These are phyloP conservation scores for Papilio machaon DNA, from an alignment of 1,140 invertebrate species.

Conservation along the genomic window DNA sequence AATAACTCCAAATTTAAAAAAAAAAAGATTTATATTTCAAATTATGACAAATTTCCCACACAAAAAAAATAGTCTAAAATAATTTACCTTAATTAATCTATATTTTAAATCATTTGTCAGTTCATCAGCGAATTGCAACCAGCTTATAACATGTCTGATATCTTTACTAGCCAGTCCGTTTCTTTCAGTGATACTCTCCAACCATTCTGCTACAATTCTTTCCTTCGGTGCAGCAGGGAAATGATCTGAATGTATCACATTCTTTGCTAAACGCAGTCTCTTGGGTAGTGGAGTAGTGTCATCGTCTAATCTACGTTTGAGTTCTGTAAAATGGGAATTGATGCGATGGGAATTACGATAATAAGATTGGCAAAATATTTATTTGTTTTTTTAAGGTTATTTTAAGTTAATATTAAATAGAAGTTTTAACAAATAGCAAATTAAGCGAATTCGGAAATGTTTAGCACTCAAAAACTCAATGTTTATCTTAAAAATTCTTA, in stretches of 20 bases:
- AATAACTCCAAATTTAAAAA: too few relatives aligned
- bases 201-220: constrained; percentile 69
- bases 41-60: too few relatives aligned
- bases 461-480: too few relatives aligned
- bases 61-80: background rate
- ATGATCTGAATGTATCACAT: constrained; percentile 67
- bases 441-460: too few relatives aligned
- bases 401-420: too few relatives aligned
- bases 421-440: too few relatives aligned
- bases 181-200: constrained; percentile 53
- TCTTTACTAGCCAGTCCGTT: constrained; percentile 59
- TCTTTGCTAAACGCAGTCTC: constrained; percentile 66
- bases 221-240: constrained; percentile 72
- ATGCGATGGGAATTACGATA: too few relatives aligned
- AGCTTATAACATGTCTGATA: constrained; percentile 60
- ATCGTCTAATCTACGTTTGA: constrained; percentile 70
- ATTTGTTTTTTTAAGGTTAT: too few relatives aligned
- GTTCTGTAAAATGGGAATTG: constrained; percentile 55
- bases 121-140: constrained; percentile 63
- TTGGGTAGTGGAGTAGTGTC: constrained; percentile 61
- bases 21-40: too few relatives aligned
- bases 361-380: too few relatives aligned
- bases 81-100: constrained; percentile 68
- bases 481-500: too few relatives aligned
- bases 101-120: constrained; percentile 67